Conservation (phyloP, 2,888 invertebrate species). For the Oconnorella tubifera region DNA sequence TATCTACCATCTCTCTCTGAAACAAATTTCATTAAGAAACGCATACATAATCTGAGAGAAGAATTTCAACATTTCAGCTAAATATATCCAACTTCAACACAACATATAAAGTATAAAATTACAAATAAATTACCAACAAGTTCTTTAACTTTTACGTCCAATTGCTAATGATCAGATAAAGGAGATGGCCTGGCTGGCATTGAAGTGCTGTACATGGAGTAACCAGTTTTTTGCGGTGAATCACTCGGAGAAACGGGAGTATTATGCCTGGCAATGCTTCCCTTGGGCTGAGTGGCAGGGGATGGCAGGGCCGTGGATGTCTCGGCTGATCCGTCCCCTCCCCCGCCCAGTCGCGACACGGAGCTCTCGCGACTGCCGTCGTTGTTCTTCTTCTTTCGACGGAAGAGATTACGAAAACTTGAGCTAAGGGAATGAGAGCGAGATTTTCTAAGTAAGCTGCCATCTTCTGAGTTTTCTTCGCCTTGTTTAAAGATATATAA, state of each 20-base stretch:
- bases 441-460: slow-evolving; percentile 23
- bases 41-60: too few relatives aligned
- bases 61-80: too few relatives aligned
- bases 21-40: too few relatives aligned
- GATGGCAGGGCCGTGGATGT: slow-evolving; percentile 17
- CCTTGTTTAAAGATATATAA: slow-evolving; percentile 14
- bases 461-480: slow-evolving; percentile 20
- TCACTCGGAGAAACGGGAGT: slow-evolving; percentile 1
- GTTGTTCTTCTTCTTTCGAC: slow-evolving; percentile 26
- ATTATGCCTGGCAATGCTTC: slow-evolving; percentile 1
- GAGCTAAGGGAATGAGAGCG: slow-evolving; percentile 34
- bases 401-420: slow-evolving; percentile 30
- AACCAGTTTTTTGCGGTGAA: neutral
- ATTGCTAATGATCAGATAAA: slow-evolving; percentile 17
- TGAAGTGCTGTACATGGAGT: slow-evolving; percentile 19
- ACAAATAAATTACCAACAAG: too few relatives aligned
- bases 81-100: too few relatives aligned
- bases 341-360: slow-evolving; percentile 13
- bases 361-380: slow-evolving; percentile 31
- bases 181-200: slow-evolving; percentile 20
- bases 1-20: too few relatives aligned
- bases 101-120: too few relatives aligned
- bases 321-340: slow-evolving; percentile 18
- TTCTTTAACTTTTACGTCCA: too few relatives aligned
- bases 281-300: slow-evolving; percentile 11